A percentile compares a stretch with the other conserved stretches of the same genome.
Conservation (phyloP, 2,888 invertebrate species). For the Didymodactylos carnosus region DNA sequence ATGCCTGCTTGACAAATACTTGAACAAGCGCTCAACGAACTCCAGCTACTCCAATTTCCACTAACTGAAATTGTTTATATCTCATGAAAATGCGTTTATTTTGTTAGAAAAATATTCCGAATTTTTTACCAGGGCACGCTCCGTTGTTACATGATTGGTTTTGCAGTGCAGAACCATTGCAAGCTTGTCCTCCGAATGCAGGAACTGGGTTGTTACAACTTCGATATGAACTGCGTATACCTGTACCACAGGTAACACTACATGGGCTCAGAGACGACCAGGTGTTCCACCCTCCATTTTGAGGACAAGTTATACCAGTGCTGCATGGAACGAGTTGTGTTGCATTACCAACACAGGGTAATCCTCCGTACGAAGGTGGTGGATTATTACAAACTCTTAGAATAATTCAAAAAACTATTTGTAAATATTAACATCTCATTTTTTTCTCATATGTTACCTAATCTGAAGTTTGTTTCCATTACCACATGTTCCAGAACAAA, state of each 20-base stretch:
- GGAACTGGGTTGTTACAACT: not conserved
- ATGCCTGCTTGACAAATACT: not conserved
- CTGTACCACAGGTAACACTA: not conserved
- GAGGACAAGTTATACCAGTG: not conserved
- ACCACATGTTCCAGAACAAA: too few species aligned
- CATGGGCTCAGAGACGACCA: not conserved
- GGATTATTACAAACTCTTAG: slow-evolving; percentile 24
- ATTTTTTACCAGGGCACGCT: not conserved
- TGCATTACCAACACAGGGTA: slow-evolving; percentile 19
- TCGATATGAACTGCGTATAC: not conserved
- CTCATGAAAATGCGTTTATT: not conserved
- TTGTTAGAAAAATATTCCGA: not conserved
- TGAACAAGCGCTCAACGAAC: not conserved
- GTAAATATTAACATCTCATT: too few species aligned
- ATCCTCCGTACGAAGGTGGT: slow-evolving; percentile 22
- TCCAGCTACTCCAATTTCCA: not conserved
- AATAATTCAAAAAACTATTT: too few species aligned
- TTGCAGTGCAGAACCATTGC: not conserved
- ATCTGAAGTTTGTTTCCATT: too few species aligned
- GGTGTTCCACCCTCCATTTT: not conserved
- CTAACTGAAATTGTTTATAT: not conserved
- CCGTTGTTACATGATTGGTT: not conserved
- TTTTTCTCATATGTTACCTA: too few species aligned
- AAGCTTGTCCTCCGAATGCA: not conserved
- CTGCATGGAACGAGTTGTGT: slow-evolving; percentile 20